Evolutionary conservation across 2,888 invertebrate species (phyloP).

Genomic region (Pilophorus perplexus): DNA sequence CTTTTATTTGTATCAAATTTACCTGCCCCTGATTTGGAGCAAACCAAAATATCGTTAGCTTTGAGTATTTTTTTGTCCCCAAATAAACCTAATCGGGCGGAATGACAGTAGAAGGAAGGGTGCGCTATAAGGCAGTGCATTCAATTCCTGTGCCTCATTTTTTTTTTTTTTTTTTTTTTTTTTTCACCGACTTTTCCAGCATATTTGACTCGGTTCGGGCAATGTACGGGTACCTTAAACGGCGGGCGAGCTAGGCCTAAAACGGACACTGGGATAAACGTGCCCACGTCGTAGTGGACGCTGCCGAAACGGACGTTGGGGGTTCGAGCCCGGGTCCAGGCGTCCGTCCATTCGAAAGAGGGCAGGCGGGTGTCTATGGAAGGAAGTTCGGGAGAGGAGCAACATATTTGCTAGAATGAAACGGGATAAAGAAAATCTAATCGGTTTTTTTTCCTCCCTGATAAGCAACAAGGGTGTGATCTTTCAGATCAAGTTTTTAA

Average conservation of each 20-base stretch:
- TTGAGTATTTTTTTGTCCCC: no score
- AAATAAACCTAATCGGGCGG: no score
- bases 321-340: slow-evolving; percentile 16
- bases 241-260: slow-evolving; percentile 9
- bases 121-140: slow-evolving; percentile 39
- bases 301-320: slow-evolving; percentile 31
- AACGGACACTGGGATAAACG: slow-evolving; percentile 28
- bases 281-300: slow-evolving; percentile 26
- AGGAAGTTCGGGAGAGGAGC: slow-evolving; percentile 39
- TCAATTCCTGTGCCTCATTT: slow-evolving; percentile 25
- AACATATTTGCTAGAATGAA: slow-evolving; percentile 36
- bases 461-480: no score
- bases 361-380: slow-evolving; percentile 10
- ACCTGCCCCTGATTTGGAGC: no score
- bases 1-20: no score
- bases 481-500: no score
- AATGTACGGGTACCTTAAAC: slow-evolving; percentile 17
- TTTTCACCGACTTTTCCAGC: background rate
- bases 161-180: background rate
- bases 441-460: no score
- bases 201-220: background rate
- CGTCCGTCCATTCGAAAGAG: slow-evolving; percentile 14
- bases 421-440: no score
- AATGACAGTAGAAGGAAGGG: slow-evolving; percentile 13
- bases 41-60: no score